Base-by-base conservation (phyloP, 2,797 vertebrate genomes). In the Gephyroberyx darwinii region DNA sequence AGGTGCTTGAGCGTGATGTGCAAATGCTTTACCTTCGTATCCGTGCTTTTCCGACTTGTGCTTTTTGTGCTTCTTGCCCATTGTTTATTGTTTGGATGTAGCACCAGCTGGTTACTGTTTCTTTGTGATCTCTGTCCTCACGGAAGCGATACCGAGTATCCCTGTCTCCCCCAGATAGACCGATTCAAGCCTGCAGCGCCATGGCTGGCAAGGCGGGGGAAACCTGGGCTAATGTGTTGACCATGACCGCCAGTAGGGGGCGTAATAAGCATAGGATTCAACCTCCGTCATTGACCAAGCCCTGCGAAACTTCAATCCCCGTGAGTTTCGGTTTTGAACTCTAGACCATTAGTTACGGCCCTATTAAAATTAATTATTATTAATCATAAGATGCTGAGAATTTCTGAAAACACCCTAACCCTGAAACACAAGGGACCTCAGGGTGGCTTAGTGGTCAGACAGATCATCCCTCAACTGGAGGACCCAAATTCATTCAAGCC, bases 41-140 rank as follows among this genome's bases (percentile, higher is more conserved):
- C 92, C 92, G 76, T 96, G 96, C 83, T 96, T 96, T 43, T 98
- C 97, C 63, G 96, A 95, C 91, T 96, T 98, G 83, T 98, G 97
- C 75, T 96, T 97, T 90, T 99, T 99, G 87, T 98, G 97, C 75
- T 98, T 98, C 93, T 97, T 98, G 69, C 96, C 97, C 97, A 98
- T 98, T 84, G 91, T 94, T 90, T 90, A 80, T 26, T 55, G 64
- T 68, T 62, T 59, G 51, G 54, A 65, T 41, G 54, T 16, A 58
- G 8, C 16, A 51, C 43, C 63, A 39, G 19, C 54, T 35, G 58
- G 63, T 54, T 20, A 6, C 30, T 63, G 61, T 54, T 51, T 64
- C 53, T 79, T 81, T 78, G 65, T 37, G 65, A 35, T 48, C 56
- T 37, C 54, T 26, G 19, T 52, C 33, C 3, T 62, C 37, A 59